These are phyloP conservation scores for Rotaria magnacalcarata DNA, from an alignment of 2,888 invertebrate species.

Conservation along the genomic window DNA sequence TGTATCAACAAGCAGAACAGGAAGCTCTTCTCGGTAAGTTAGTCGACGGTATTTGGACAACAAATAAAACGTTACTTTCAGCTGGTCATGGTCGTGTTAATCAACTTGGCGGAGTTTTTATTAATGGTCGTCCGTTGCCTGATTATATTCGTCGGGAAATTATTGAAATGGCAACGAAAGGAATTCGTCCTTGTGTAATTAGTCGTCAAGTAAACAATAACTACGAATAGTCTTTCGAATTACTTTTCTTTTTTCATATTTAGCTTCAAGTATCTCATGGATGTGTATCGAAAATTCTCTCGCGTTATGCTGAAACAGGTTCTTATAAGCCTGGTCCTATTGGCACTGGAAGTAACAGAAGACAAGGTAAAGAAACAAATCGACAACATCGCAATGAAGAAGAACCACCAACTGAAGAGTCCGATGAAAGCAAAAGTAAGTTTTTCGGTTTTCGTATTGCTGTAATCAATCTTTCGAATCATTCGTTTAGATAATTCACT, in stretches of 20 bases:
- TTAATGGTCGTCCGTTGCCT: conserved; percentile 45
- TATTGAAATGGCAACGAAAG: conserved; percentile 43
- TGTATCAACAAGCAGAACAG: conserved; percentile 23
- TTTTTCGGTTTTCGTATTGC: too few relatives aligned
- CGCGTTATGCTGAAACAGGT: conserved; percentile 74
- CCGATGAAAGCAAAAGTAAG: neutral
- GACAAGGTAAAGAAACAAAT: neutral
- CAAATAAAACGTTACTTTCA: neutral
- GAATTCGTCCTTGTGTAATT: conserved; percentile 44
- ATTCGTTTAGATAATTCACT: neutral
- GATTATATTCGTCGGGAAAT: conserved; percentile 39
- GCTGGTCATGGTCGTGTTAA: conserved; percentile 45
- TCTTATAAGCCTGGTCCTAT: conserved; percentile 78
- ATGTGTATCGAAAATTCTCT: conserved; percentile 46
- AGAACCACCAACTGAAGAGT: neutral
- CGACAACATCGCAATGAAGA: neutral
- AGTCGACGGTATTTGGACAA: too few relatives aligned
- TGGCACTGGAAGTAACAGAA: conserved; percentile 68
- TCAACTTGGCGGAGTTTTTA: conserved; percentile 46
- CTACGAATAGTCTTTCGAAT: neutral
- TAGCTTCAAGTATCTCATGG: conserved; percentile 42
- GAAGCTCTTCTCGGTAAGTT: neutral
- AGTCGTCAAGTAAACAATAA: conserved; percentile 5
- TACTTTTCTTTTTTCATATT: neutral
- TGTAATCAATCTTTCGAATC: too few relatives aligned